Conservation (phyloP, 2,113 vertebrate species). For the Antigone vipio region DNA sequence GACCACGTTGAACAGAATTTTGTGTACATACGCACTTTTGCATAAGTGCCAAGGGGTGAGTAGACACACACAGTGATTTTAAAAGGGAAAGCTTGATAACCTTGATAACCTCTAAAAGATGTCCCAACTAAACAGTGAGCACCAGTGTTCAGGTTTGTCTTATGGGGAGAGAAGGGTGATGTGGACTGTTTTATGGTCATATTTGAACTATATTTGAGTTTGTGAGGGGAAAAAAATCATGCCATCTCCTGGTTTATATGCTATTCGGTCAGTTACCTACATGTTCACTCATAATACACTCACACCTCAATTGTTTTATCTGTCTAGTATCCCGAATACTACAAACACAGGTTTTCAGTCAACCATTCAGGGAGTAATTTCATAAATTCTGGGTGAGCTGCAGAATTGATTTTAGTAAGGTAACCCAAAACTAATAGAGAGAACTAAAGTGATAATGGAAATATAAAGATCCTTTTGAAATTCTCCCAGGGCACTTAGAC, state of each 20-base stretch:
- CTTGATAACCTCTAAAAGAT: background rate
- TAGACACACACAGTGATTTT: background rate
- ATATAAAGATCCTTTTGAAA: background rate
- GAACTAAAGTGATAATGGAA: background rate
- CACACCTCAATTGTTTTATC: background rate
- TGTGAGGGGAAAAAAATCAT: background rate
- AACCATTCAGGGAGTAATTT: background rate
- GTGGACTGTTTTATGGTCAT: background rate
- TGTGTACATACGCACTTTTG: background rate
- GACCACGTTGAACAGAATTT: background rate
- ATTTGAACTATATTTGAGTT: background rate
- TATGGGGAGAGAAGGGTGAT: background rate
- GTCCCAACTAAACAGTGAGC: background rate
- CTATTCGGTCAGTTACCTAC: background rate
- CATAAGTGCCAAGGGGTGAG: background rate
- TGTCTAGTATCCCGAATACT: background rate
- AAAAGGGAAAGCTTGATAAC: background rate
- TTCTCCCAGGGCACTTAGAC: background rate
- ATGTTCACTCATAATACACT: background rate
- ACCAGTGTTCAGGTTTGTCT: background rate
- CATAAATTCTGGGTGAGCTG: background rate
- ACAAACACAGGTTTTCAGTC: background rate
- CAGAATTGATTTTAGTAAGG: background rate
- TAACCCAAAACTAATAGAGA: background rate
- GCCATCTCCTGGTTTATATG: background rate